phyloP scores from a whole-genome alignment of 2,113 vertebrate genomes.

The Cephalopholis sonnerati region DNA sequence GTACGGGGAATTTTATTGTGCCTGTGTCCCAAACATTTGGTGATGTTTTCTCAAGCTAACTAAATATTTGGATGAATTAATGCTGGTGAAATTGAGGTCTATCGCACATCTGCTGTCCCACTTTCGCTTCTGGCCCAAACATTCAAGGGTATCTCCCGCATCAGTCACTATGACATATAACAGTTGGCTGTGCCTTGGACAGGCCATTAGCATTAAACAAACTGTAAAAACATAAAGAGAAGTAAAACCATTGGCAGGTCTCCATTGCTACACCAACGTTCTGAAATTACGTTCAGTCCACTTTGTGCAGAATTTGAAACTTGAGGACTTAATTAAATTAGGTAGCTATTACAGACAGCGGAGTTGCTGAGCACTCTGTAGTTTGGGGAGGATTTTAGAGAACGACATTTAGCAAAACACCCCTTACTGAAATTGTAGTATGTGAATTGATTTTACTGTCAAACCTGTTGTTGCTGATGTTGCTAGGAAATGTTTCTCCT shows the following conservation, averaged over 20 bases:
- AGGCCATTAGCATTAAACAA: background rate
- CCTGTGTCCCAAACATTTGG: slow-evolving; percentile 46
- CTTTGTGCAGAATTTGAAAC: background rate
- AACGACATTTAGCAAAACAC: no score
- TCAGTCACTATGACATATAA: background rate
- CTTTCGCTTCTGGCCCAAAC: slow-evolving; percentile 26
- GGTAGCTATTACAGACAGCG: no score
- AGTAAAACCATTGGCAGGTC: background rate
- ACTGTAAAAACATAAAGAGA: background rate
- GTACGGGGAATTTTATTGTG: slow-evolving; percentile 7
- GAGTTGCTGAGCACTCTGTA: no score
- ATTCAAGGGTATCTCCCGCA: background rate
- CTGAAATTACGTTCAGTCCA: background rate
- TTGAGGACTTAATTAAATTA: background rate
- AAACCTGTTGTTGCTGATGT: no score
- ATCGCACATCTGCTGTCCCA: slow-evolving; percentile 28
- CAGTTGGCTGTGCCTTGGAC: background rate
- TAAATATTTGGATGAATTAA: slow-evolving; percentile 63
- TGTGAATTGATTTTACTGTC: no score
- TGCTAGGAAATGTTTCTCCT: no score
- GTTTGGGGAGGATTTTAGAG: no score
- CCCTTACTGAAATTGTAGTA: no score
- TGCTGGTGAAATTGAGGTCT: background rate
- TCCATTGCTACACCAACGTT: background rate
- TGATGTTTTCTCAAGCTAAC: slow-evolving; percentile 24